Percentiles rank a stretch among this genome's conserved stretches.
These are phyloP conservation scores for Dryobota labecula DNA, from an alignment of 2,888 invertebrate genomes.

Conservation along the genomic window DNA sequence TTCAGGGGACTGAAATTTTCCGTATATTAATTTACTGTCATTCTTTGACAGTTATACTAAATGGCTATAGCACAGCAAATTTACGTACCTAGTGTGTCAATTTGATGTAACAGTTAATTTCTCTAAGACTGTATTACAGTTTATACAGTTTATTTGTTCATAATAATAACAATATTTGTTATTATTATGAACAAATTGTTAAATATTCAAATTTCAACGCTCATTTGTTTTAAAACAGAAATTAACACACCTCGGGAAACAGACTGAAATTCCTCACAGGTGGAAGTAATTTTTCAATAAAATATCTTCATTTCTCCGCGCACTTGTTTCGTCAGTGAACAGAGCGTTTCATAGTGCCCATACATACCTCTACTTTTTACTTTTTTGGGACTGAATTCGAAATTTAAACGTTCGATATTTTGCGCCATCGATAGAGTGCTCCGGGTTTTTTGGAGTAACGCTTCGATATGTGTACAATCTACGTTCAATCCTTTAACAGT, in stretches of 20 bases:
- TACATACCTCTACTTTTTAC: slow-evolving; percentile 5
- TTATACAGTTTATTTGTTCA: too few species aligned
- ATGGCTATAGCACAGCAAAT: background rate
- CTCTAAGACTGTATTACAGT: background rate
- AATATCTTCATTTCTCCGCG: background rate
- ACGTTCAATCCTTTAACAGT: background rate
- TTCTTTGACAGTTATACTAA: background rate
- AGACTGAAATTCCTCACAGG: background rate
- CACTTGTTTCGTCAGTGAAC: background rate
- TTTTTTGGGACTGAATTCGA: slow-evolving; percentile 1
- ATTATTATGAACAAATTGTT: too few species aligned
- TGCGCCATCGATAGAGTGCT: background rate
- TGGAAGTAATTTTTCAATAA: background rate
- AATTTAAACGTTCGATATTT: slow-evolving; percentile 8
- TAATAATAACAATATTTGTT: too few species aligned
- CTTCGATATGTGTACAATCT: background rate
- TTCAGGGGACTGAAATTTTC: background rate
- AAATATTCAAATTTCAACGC: too few species aligned
- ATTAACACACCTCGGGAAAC: background rate
- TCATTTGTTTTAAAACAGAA: background rate
- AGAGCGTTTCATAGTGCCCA: background rate
- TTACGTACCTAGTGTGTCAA: background rate
- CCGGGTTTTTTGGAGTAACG: background rate
- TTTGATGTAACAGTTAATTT: background rate
- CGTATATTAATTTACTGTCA: background rate